phyloP scores from a whole-genome alignment of 2,888 invertebrate genomes.

The Octodonta nipae region DNA sequence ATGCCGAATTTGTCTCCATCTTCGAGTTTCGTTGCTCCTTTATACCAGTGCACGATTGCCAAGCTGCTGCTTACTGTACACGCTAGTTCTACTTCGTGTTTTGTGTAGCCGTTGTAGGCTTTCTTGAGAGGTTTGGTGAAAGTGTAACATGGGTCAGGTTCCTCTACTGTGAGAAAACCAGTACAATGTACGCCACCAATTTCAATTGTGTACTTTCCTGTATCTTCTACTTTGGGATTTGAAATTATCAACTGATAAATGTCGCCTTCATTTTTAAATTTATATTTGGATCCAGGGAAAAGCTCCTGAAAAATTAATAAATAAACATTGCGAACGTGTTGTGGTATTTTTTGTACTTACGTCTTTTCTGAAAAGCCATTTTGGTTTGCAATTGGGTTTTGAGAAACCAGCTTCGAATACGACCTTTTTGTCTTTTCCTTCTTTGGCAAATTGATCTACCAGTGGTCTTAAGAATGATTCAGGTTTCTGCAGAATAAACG shows the following conservation, averaged over 20 bases:
- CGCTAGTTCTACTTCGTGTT: constrained; percentile 81
- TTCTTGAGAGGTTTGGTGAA: constrained; percentile 86
- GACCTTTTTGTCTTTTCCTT: constrained; percentile 93
- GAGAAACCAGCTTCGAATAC: constrained; percentile 89
- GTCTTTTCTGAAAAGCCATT: constrained; percentile 85
- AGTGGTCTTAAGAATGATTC: constrained; percentile 88
- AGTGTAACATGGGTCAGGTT: constrained; percentile 85
- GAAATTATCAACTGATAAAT: constrained; percentile 80
- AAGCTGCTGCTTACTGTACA: constrained; percentile 88
- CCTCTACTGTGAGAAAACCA: constrained; percentile 89
- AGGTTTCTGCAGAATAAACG: constrained; percentile 68
- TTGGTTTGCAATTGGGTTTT: constrained; percentile 87
- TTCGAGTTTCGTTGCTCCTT: constrained; percentile 60
- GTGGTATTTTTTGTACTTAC: constrained; percentile 48
- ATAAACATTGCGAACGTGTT: neutral
- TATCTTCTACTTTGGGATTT: constrained; percentile 89
- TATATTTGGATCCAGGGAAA: constrained; percentile 91
- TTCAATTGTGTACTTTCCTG: constrained; percentile 91
- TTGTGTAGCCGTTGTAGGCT: constrained; percentile 75
- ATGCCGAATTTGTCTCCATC: constrained; percentile 74
- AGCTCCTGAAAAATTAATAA: constrained; percentile 57
- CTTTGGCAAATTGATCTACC: constrained; percentile 84
- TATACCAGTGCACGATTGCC: constrained; percentile 90
- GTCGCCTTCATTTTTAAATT: constrained; percentile 86
- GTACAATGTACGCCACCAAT: constrained; percentile 79